Evolutionary conservation across 2,888 invertebrate species (phyloP), one percentile per base, ranked within the genome.

Genomic region (Drosophila merina): DNA sequence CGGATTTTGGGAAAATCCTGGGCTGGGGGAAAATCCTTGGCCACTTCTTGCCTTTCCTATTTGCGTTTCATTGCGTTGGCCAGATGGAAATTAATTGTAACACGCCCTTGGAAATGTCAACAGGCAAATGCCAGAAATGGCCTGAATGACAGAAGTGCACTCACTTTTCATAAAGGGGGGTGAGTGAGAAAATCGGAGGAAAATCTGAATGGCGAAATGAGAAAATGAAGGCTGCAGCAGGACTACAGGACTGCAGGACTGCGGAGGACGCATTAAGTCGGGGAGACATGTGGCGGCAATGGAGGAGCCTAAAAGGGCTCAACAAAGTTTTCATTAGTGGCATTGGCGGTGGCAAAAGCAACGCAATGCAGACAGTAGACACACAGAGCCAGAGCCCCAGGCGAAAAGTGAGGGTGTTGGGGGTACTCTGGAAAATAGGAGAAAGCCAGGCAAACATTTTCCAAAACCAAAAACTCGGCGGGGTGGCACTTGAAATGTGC

Each of bases 271-370:
- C 79, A 80, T 80, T 81, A 80, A 57, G 77, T 63, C 59, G 44
- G 56, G 52, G 57, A 72, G 60, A 57, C 58, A 57, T 70, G 12
- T 52, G 74, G 73, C 57, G 74, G 60, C 74, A 57, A 57, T 44
- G 69, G 67, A 51, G 68, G 67, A 74, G 78, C 76, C 81, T 81
- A 79, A 81, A 81, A 75, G 77, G 82, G 76, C 84, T 84, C 79
- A 79, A 78, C 84, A 75, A 81, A 82, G 75, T 82, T 82, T 82
- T 82, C 82, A 82, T 82, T 82, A 84, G 84, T 82, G 80, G 80
- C 76, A 67, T 76, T 76, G 76, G 77, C 66, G 76, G 69, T 78
- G 63, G 68, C 55, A 73, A 59, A 69, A 57, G 58, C 74, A 73
- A 73, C 72, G 56, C 58, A 57, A 60, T 56, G 60, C 57, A 54